A percentile compares a stretch with the other conserved stretches of the same genome.
phyloP scores from a whole-genome alignment of 1,140 invertebrate genomes.

The Camponotus floridanus region DNA sequence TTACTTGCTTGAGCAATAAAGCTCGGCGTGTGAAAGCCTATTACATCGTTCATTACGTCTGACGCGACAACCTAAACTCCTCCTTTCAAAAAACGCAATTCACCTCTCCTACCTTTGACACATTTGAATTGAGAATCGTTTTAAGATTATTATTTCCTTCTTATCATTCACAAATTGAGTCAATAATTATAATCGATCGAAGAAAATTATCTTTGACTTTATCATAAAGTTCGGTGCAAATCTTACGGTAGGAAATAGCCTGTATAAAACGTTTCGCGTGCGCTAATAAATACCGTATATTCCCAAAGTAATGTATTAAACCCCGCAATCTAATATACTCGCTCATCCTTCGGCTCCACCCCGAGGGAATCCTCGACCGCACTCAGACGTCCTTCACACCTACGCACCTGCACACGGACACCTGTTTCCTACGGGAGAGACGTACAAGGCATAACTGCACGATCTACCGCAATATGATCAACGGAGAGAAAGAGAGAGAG shows the following conservation, averaged over 20 bases:
- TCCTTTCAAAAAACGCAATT: background rate
- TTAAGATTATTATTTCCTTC: background rate
- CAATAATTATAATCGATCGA: background rate
- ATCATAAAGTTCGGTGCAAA: background rate
- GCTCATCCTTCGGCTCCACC: constrained; percentile 43
- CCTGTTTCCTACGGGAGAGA: constrained; percentile 38
- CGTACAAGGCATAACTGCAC: constrained; percentile 18
- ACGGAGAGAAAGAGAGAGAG: constrained; percentile 1
- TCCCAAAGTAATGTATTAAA: constrained; percentile 36
- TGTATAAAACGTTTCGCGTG: constrained; percentile 20
- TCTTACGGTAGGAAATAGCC: background rate
- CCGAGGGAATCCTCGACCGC: constrained; percentile 38
- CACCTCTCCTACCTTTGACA: background rate
- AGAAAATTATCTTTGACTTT: background rate
- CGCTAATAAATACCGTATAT: constrained; percentile 33
- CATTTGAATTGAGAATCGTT: background rate
- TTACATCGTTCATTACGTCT: constrained; percentile 48
- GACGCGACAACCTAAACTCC: constrained; percentile 3
- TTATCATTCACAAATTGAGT: no score
- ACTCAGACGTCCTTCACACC: constrained; percentile 46
- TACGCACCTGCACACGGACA: constrained; percentile 26
- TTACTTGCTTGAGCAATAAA: constrained; percentile 54
- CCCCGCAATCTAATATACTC: constrained; percentile 46
- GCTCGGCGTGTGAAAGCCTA: constrained; percentile 32
- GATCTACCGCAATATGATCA: constrained; percentile 56